Base-by-base conservation (phyloP, 2,113 vertebrate species). In the Rhea pennata region DNA sequence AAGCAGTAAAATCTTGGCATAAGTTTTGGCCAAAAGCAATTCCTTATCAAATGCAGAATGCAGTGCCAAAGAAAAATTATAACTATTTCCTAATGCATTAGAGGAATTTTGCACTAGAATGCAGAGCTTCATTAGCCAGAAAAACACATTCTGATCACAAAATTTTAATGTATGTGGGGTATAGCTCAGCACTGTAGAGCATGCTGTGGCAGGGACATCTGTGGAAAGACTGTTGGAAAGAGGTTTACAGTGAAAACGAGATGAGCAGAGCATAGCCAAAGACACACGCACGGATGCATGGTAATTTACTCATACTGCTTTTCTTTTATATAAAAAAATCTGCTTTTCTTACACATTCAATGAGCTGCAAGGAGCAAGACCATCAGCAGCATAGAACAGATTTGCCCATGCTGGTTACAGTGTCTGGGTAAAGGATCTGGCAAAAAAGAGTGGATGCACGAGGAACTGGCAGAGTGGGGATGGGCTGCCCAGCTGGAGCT, bases 1-100 rank as follows among this genome's bases (percentile, higher is more conserved):
- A 92, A 94, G 94, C 85, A 87, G 59, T 58, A 75, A 91, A 90
- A 83, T 71, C 87, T 81, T 95, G 96, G 95, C 95, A 79, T 11
- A 5, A 73, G 88, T 90, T 58, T 74, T 72, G 91, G 96, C 97
- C 84, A 58, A 88, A 84, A 94, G 92, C 93, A 81, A 86, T 72
- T 56, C 87, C 95, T 92, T 94, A 95, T 96, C 91, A 88, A 88
- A 71, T 24, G 14, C 76, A 12, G 71, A 40, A 15, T 4, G 4
- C 75, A 1, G 79, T 8, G 84, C 95, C 91, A 90, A 29, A 81
- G 84, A 87, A 91, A 84, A 93, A 92, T 79, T 80, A 88, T 84
- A 61, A 83, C 91, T 27, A 92, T 96, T 93, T 95, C 95, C 95
- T 80, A 75, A 86, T 10, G 84, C 87, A 91, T 29, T 5, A 14